A percentile compares a stretch with the other conserved stretches of the same genome.
Conservation (phyloP, 2,113 vertebrate genomes). For the Brienomyrus longianalis region DNA sequence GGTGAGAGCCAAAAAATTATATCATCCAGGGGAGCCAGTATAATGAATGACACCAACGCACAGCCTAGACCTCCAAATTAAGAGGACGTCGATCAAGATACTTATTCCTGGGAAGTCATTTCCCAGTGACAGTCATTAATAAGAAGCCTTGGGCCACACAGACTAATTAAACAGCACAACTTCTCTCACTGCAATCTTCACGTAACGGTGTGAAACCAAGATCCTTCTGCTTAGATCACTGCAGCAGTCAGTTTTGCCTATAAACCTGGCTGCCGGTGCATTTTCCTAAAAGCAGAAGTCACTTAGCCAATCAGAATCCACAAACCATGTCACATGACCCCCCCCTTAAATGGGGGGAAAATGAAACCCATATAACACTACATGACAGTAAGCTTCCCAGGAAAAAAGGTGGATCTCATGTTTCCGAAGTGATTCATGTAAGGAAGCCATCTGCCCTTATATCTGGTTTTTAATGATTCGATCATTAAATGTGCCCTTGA, state of each 20-base stretch:
- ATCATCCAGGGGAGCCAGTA: not conserved
- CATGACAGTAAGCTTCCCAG: not conserved
- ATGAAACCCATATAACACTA: slow-evolving; percentile 1
- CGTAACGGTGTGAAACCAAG: not conserved
- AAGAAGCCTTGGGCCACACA: not conserved
- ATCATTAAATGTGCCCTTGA: not conserved
- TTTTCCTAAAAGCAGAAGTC: slow-evolving; percentile 23
- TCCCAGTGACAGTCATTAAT: not conserved
- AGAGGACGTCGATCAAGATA: not conserved
- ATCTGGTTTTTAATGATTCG: not conserved
- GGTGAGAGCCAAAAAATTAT: not conserved
- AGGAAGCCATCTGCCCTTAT: not conserved
- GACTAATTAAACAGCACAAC: not conserved
- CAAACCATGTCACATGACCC: not conserved
- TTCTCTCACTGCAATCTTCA: not conserved
- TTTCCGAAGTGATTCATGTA: not conserved
- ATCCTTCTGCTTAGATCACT: slow-evolving; percentile 4
- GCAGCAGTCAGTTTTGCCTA: not conserved
- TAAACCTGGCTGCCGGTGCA: not conserved
- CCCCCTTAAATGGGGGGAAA: not conserved
- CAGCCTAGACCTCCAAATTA: not conserved
- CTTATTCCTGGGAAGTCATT: not conserved
- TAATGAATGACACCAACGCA: not conserved
- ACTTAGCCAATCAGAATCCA: not conserved
- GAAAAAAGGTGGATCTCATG: not conserved